phyloP scores from a whole-genome alignment of 2,888 invertebrate species.

The Furcula furcula region DNA sequence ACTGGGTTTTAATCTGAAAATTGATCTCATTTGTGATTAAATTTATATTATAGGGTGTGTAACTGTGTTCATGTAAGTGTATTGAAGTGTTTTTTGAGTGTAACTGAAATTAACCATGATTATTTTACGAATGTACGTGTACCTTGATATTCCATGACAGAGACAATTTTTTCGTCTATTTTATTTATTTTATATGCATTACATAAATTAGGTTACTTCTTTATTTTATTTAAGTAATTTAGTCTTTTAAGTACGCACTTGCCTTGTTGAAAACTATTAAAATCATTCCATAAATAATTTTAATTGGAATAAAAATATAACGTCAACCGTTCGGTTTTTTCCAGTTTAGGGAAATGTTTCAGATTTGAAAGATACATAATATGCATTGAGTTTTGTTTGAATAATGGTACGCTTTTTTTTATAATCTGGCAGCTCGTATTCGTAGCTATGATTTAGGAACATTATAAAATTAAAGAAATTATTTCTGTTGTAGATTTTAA shows the following conservation, averaged over 20 bases:
- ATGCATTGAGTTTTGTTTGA: no score
- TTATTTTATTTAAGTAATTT: background rate
- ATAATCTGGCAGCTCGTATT: no score
- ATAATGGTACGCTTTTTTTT: no score
- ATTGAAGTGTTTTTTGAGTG: slow-evolving; percentile 31
- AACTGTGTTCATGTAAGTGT: slow-evolving; percentile 25
- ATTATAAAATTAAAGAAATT: no score
- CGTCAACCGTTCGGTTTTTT: no score
- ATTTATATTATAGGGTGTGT: slow-evolving; percentile 24
- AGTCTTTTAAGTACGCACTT: background rate
- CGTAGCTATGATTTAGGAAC: no score
- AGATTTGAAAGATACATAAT: no score
- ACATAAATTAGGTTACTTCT: background rate
- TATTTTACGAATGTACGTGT: background rate
- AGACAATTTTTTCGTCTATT: background rate
- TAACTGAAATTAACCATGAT: slow-evolving; percentile 1
- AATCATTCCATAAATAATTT: background rate
- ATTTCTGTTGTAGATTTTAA: no score
- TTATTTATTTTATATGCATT: background rate
- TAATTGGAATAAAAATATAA: no score
- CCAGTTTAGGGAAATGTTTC: no score
- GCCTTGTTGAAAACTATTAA: background rate
- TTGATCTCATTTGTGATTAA: slow-evolving; percentile 43
- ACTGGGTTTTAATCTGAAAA: slow-evolving; percentile 37
- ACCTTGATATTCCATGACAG: background rate